Conservation (phyloP, 2,113 vertebrate species). For the Lathamus discolor region DNA sequence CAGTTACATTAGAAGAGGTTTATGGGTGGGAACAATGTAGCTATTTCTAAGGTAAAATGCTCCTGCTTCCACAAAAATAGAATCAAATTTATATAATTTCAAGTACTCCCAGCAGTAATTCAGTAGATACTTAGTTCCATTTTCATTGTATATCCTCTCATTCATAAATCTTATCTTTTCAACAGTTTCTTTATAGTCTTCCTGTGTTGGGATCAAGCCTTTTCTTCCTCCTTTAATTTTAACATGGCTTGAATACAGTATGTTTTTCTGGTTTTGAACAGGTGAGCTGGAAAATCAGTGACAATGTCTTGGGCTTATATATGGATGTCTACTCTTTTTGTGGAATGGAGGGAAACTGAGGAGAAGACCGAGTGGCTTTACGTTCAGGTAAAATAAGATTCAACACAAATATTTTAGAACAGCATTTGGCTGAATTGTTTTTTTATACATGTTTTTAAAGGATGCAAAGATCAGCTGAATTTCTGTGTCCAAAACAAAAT, state of each 20-base stretch:
- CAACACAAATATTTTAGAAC: neutral
- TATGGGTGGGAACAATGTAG: neutral
- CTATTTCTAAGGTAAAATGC: neutral
- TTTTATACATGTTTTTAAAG: neutral
- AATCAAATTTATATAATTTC: neutral
- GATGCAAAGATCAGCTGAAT: neutral
- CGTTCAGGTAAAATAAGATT: neutral
- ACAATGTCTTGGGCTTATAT: neutral
- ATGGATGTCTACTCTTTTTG: neutral
- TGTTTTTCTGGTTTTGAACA: neutral
- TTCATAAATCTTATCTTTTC: neutral
- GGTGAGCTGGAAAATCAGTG: neutral
- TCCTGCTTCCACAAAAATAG: neutral
- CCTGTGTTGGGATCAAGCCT: neutral
- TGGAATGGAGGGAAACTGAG: neutral
- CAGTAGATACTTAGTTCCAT: neutral
- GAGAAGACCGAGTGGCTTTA: neutral
- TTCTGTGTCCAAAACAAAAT: neutral
- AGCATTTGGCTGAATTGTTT: neutral
- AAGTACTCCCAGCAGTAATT: neutral
- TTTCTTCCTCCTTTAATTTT: neutral
- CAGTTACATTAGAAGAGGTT: neutral
- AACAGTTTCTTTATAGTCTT: neutral
- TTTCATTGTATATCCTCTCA: neutral
- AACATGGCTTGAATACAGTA: neutral